Evolutionary conservation across 2,113 vertebrate genomes (phyloP).

Genomic region (Elephantulus edwardii): DNA sequence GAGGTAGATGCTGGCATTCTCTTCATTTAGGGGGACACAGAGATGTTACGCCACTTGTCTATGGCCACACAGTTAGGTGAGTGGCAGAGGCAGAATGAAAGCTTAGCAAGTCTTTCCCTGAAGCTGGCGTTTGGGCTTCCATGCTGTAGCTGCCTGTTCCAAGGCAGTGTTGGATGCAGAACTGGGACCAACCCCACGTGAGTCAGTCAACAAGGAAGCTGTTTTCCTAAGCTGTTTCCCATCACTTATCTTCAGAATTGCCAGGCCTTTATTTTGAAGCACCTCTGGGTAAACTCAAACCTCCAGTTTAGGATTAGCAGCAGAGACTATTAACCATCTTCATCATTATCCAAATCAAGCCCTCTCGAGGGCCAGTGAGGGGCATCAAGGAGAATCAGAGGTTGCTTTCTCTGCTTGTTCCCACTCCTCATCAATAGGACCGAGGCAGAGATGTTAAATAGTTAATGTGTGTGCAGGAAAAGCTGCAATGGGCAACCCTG

Average conservation of each 20-base stretch:
- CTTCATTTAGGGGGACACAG: background rate
- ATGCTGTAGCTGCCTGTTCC: rapidly evolving
- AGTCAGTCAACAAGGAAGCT: background rate
- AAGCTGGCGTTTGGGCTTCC: background rate
- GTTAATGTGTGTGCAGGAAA: rapidly evolving
- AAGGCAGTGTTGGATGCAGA: rapidly evolving
- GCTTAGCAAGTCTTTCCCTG: background rate
- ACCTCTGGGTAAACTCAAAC: background rate
- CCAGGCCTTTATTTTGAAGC: background rate
- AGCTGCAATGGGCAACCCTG: background rate
- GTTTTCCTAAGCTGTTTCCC: background rate
- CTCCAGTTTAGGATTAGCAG: background rate
- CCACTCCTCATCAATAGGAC: rapidly evolving
- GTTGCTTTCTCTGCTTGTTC: background rate
- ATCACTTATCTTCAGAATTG: background rate
- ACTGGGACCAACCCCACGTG: background rate
- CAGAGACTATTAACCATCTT: background rate
- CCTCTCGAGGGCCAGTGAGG: background rate
- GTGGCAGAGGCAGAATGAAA: rapidly evolving
- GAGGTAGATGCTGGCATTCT: background rate
- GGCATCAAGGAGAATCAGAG: background rate
- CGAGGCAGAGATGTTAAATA: background rate
- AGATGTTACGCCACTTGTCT: background rate
- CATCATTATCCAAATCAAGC: background rate
- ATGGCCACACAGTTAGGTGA: background rate